Evolutionary conservation across 2,113 vertebrate genomes (phyloP).

Genomic region (Psephotus haematonotus): DNA sequence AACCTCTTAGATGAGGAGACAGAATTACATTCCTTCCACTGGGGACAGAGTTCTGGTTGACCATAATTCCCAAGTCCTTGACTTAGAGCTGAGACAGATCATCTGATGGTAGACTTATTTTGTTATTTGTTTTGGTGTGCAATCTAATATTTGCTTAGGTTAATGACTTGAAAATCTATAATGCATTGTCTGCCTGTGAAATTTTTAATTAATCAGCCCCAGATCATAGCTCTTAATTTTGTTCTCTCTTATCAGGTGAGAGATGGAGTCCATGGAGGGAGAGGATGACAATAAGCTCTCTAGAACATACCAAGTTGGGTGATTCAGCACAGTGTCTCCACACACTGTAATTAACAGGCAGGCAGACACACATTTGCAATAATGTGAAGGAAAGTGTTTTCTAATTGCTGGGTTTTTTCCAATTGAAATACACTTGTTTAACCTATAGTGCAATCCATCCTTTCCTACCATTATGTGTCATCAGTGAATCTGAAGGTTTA

Average conservation of each 20-base stretch:
- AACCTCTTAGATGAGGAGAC: background rate
- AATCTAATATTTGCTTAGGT: constrained; percentile 14
- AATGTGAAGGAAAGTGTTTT: constrained; percentile 54
- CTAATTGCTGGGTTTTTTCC: constrained; percentile 33
- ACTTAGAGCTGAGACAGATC: background rate
- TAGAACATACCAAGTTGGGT: constrained; percentile 42
- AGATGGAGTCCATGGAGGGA: constrained; percentile 16
- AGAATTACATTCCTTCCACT: background rate
- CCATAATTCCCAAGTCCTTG: background rate
- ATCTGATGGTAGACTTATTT: background rate
- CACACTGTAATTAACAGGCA: constrained; percentile 67
- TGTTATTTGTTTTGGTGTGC: background rate
- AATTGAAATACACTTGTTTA: constrained; percentile 50
- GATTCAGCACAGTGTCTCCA: constrained; percentile 56
- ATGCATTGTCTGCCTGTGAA: background rate
- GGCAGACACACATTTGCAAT: constrained; percentile 61
- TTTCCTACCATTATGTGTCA: constrained; percentile 50
- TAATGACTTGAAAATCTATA: background rate
- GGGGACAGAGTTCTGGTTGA: background rate
- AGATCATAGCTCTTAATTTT: constrained; percentile 28
- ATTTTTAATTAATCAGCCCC: constrained; percentile 22
- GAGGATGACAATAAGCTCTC: constrained; percentile 46
- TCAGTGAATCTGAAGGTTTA: constrained; percentile 26
- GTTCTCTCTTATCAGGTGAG: constrained; percentile 17
- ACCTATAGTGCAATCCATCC: constrained; percentile 39